Conservation (phyloP, 2,113 vertebrate genomes). For the Eulacestoma nigropectus region DNA sequence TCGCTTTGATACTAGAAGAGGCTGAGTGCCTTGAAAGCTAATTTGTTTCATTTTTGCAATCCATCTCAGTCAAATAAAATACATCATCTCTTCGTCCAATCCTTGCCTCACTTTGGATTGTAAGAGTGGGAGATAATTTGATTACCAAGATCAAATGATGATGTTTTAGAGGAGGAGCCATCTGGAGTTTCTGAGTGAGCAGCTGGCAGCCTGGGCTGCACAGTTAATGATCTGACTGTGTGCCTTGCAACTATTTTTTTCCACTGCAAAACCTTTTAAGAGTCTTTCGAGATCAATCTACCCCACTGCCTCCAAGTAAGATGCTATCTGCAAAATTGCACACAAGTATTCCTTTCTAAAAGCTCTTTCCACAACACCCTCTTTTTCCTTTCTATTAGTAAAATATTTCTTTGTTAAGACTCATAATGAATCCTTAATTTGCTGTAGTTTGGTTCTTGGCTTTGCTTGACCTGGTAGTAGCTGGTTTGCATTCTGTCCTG, state of each 20-base stretch:
- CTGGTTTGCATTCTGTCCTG: not conserved
- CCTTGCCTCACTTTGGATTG: not conserved
- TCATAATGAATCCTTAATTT: not conserved
- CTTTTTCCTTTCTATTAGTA: not conserved
- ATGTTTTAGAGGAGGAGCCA: slow-evolving; percentile 57
- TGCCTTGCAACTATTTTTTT: slow-evolving; percentile 26
- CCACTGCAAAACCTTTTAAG: slow-evolving; percentile 46
- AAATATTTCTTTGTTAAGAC: not conserved
- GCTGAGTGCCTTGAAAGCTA: not conserved
- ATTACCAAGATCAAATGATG: slow-evolving; percentile 39
- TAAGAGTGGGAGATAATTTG: slow-evolving; percentile 38
- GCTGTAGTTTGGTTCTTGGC: not conserved
- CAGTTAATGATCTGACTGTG: slow-evolving; percentile 31
- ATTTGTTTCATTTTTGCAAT: not conserved
- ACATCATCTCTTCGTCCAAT: not conserved
- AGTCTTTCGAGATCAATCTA: slow-evolving; percentile 48
- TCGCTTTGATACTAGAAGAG: not conserved
- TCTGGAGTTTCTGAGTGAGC: slow-evolving; percentile 45
- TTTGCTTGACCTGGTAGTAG: not conserved
- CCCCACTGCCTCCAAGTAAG: not conserved
- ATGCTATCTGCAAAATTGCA: slow-evolving; percentile 34
- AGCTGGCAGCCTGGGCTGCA: slow-evolving; percentile 49
- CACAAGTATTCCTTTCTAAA: slow-evolving; percentile 24
- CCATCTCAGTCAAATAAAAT: not conserved
- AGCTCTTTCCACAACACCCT: not conserved